Conservation (phyloP, 2,113 vertebrate species). For the Lampris megalopsis region DNA sequence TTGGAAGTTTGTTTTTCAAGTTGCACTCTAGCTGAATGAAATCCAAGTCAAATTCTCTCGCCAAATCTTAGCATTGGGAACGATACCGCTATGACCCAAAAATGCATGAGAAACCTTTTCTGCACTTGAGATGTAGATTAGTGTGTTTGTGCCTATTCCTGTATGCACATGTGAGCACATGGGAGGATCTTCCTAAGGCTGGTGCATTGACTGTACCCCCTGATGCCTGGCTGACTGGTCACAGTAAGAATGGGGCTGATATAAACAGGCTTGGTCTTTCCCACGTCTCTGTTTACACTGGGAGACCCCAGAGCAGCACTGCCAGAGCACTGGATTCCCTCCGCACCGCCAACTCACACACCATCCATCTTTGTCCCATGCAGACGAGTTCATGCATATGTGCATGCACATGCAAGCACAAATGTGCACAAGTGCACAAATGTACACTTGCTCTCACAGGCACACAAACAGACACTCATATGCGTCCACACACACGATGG, state of each 20-base stretch:
- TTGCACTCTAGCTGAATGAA: background rate
- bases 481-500: background rate
- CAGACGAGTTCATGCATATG: constrained; percentile 33
- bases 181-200: background rate
- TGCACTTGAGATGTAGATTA: constrained; percentile 3
- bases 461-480: background rate
- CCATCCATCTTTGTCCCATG: constrained; percentile 65
- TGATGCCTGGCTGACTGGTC: constrained; percentile 66
- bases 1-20: too few relatives aligned
- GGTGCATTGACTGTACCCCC: constrained; percentile 42
- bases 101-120: background rate
- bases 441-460: background rate
- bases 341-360: constrained; percentile 61
- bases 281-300: constrained; percentile 82
- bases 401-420: background rate
- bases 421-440: background rate
- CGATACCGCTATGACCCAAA: too few relatives aligned
- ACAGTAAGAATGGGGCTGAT: constrained; percentile 70
- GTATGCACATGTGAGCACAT: background rate
- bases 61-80: too few relatives aligned
- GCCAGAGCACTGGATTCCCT: constrained; percentile 72
- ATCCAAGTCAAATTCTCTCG: background rate
- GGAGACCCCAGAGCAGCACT: constrained; percentile 75
- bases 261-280: constrained; percentile 79
- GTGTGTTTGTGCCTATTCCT: background rate